Evolutionary conservation across 2,797 vertebrate genomes (phyloP), one percentile per base, ranked within the genome.

Genomic region (Tapirus indicus): DNA sequence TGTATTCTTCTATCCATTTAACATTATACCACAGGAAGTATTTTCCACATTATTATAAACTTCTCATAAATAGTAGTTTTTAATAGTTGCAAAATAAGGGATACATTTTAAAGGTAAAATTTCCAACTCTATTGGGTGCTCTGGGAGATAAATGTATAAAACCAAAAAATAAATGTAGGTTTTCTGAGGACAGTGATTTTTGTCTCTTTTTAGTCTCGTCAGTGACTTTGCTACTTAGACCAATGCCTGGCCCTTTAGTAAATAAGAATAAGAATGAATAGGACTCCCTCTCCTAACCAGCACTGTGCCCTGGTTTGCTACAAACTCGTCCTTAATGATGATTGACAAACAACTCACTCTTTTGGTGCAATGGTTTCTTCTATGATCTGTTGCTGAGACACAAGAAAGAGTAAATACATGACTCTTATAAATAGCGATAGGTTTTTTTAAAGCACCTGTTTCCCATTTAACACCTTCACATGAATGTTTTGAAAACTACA

Each of bases 351-450:
- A 86, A 44, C 89, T 77, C 23, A 5, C 79, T 87, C 41, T 44
- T 56, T 49, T 12, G 12, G 2, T 35, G 38, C 7, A 75, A 74
- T 49, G 8, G 13, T 72, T 93, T 93, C 74, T 87, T 89, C 69
- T 71, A 6, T 14, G 32, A 74, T 44, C 58, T 86, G 75, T 96
- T 90, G 58, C 92, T 97, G 95, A 93, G 75, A 90, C 44, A 90
- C 60, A 88, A 92, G 52, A 52, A 41, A 38, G 47, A 72, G 62
- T 72, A 84, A 90, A 75, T 78, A 95, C 20, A 71, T 12, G 49
- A 88, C 75, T 91, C 58, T 69, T 74, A 94, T 95, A 97, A 88
- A 86, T 18, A 85, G 25, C n/a, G 56, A 78, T 66, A 27, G 14
- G 8, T 54, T 94, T 84, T 84, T 95, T 95, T 4, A 47, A 94